phyloP scores from a whole-genome alignment of 2,797 vertebrate species.

The Poecilia gillii region DNA sequence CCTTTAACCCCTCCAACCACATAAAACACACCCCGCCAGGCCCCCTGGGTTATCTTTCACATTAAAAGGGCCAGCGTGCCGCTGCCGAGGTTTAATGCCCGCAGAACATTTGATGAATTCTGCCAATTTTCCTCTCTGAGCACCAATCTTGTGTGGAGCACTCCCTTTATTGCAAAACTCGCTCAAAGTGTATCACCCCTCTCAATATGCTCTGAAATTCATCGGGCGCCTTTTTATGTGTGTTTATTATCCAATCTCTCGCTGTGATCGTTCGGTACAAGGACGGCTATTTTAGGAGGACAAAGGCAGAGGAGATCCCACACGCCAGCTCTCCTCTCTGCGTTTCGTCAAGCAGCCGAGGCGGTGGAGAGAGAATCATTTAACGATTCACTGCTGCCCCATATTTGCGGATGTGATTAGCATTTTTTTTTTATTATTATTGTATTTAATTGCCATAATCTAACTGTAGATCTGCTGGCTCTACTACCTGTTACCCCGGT shows the following conservation, averaged over 20 bases:
- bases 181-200: constrained; percentile 51
- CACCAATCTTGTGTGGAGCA: constrained; percentile 58
- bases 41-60: constrained; percentile 75
- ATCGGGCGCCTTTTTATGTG: constrained; percentile 46
- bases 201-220: constrained; percentile 53
- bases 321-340: background rate
- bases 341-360: background rate
- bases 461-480: background rate
- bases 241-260: constrained; percentile 60
- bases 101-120: constrained; percentile 76
- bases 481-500: background rate
- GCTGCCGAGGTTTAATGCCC: constrained; percentile 61
- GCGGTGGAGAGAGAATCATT: background rate
- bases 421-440: background rate
- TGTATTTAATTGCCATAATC: background rate
- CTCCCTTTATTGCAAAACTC: constrained; percentile 66
- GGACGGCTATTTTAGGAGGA: constrained; percentile 43
- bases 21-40: constrained; percentile 73
- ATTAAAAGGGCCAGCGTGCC: constrained; percentile 65
- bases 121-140: constrained; percentile 74
- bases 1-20: constrained; percentile 79
- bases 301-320: constrained; percentile 29
- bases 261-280: constrained; percentile 32
- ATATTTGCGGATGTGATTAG: background rate
- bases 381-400: constrained; percentile 3